Conservation (phyloP, 35 echinoderm and acorn worm genomes). For the Ptychodera flava region DNA sequence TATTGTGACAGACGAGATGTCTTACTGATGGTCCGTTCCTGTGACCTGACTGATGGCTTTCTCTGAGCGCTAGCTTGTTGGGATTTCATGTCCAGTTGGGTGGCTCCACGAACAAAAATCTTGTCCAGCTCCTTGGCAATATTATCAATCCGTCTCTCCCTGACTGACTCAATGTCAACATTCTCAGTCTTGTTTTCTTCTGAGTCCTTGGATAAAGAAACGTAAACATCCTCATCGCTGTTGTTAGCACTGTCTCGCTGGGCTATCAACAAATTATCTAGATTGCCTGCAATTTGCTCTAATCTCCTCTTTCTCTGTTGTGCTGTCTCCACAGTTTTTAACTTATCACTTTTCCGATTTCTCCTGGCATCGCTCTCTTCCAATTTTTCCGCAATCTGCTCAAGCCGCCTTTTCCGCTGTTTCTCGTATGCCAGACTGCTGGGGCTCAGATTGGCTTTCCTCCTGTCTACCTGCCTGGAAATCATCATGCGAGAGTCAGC, state of each 20-base stretch:
- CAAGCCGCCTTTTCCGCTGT: background rate
- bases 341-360: background rate
- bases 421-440: background rate
- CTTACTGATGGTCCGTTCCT: background rate
- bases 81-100: background rate
- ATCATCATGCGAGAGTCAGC: background rate
- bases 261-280: background rate
- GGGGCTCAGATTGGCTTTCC: background rate
- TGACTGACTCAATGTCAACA: background rate
- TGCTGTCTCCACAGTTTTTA: background rate
- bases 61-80: background rate
- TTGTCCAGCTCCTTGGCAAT: background rate
- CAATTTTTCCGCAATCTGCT: background rate
- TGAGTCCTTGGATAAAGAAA: no score
- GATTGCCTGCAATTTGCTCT: background rate
- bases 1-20: background rate
- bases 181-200: background rate
- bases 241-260: background rate
- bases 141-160: background rate
- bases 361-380: background rate
- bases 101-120: background rate
- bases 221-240: background rate
- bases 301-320: background rate
- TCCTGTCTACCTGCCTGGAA: background rate
- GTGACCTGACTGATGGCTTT: background rate